These are phyloP conservation scores for Pachymerium ferrugineum DNA, from an alignment of 2,888 invertebrate genomes.

Conservation along the genomic window DNA sequence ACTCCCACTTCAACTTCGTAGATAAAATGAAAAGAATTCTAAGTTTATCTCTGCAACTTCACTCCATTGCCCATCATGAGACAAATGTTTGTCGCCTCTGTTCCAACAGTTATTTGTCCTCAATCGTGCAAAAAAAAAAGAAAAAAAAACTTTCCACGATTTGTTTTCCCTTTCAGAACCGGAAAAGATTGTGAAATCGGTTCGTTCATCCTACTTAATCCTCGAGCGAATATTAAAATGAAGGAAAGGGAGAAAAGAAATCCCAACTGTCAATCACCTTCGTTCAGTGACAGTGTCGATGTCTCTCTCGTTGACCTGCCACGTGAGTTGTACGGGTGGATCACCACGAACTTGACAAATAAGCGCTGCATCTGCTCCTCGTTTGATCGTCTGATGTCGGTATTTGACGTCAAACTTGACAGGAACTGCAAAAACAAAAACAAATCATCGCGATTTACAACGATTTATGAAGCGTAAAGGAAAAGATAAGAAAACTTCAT, in stretches of 20 bases:
- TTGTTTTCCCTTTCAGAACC: not conserved
- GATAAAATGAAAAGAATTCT: no score
- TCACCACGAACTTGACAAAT: conserved; percentile 36
- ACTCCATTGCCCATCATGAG: conserved; percentile 11
- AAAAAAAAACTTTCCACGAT: no score
- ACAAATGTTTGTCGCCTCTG: conserved; percentile 9
- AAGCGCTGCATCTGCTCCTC: conserved; percentile 35
- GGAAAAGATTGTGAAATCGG: not conserved
- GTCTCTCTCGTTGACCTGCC: conserved; percentile 34
- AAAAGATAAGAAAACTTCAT: not conserved
- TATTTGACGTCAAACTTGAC: conserved; percentile 36
- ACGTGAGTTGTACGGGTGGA: conserved; percentile 34
- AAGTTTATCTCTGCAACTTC: not conserved
- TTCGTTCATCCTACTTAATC: not conserved
- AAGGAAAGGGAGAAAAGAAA: not conserved
- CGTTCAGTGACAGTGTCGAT: conserved; percentile 29
- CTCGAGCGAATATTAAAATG: not conserved
- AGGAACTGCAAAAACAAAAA: conserved; percentile 32
- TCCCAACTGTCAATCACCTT: conserved; percentile 4
- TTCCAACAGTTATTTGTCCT: not conserved
- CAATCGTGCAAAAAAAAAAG: not conserved
- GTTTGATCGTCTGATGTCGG: conserved; percentile 35
- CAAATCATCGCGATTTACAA: not conserved
- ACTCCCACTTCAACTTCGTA: not conserved
- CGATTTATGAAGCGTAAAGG: not conserved